A percentile compares a stretch with the other conserved stretches of the same genome.
These are phyloP conservation scores for Odocoileus virginianus DNA, from an alignment of 2,113 vertebrate species.

Conservation along the genomic window DNA sequence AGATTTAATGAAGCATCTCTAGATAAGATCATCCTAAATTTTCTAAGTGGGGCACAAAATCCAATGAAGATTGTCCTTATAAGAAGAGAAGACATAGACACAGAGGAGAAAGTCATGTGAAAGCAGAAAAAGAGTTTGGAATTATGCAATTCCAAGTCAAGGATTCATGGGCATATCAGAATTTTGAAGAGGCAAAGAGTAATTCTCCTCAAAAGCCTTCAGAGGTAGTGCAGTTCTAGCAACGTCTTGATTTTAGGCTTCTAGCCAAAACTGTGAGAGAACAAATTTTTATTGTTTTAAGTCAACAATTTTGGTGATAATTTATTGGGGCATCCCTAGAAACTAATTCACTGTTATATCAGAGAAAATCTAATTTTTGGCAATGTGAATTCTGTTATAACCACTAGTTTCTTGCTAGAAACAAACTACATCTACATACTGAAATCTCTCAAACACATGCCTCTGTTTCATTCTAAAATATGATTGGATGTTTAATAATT, in stretches of 20 bases:
- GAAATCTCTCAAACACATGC: background rate
- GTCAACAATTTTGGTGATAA: background rate
- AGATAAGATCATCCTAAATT: background rate
- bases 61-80: background rate
- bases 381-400: background rate
- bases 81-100: background rate
- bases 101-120: background rate
- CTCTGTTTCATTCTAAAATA: background rate
- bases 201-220: background rate
- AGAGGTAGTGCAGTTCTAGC: rapidly evolving
- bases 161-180: background rate
- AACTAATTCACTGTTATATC: background rate
- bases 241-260: background rate
- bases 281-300: background rate
- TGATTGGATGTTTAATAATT: background rate
- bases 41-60: background rate
- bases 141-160: background rate
- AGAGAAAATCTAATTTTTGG: background rate
- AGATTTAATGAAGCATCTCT: background rate
- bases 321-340: background rate
- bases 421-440: background rate
- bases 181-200: background rate
- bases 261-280: background rate
- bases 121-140: background rate
- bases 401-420: background rate